Base-by-base conservation (phyloP, 2,113 vertebrate species). In the Oncorhynchus clarkii region DNA sequence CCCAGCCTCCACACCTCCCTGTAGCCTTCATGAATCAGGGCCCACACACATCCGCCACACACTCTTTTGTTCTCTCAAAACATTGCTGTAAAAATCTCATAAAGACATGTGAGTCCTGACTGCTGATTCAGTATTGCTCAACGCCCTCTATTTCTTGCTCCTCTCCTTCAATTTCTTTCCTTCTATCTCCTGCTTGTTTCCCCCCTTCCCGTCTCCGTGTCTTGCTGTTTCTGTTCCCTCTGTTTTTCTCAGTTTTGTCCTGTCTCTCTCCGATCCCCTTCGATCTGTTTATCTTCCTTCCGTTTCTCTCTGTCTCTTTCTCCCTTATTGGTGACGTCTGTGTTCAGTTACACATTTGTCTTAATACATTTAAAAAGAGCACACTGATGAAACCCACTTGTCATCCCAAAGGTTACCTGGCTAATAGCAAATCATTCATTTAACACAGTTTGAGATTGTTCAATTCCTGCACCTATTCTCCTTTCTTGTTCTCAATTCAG, bases 1-100 rank as follows among this genome's bases (percentile, higher is more conserved):
- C 39, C 39, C 39, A 45, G 39, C 39, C 9, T 45, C 39, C 39
- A 9, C 3, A 4, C 16, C 51, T 80, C 68, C 75, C 82, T 81
- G 79, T 70, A 88, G 39, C 88, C 86, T 90, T 91, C 88, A 84
- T 84, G 71, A 65, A 57, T 45, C 71, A 77, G 80, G 80, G 85
- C 76, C 72, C 89, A 87, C 84, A 88, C 84, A 84, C 80, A 89
- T 64, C 68, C 68, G 78, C 79, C 76, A 89, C 77, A 84, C 84
- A 82, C 73, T 76, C 80, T 73, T 90, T 91, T 86, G 85, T 90
- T 82, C 85, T 76, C 74, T 84, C 82, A 84, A 81, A 87, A 90
- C 81, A 87, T 75, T 78, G 85, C 83, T 88, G 81, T 78, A 80
- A 82, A 85, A 84, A 85, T 51, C 84, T 88, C 88, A 89, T 90